These are phyloP conservation scores for Drosophila tripunctata DNA, from an alignment of 2,888 invertebrate species.

Conservation along the genomic window DNA sequence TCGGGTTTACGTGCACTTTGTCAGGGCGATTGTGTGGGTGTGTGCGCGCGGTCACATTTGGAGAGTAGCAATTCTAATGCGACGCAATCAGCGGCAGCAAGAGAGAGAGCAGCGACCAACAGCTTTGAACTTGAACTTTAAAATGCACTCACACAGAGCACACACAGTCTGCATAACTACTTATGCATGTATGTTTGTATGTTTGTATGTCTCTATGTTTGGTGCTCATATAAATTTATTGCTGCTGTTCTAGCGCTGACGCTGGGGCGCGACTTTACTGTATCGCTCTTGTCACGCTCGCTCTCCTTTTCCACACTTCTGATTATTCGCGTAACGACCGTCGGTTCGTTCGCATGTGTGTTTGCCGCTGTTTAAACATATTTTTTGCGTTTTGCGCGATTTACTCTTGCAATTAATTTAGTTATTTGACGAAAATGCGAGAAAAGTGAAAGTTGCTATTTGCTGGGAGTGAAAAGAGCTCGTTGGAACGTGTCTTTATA, in stretches of 20 bases:
- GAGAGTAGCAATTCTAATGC: conserved; percentile 64
- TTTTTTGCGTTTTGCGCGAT: conserved; percentile 36
- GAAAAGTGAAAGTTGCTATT: conserved; percentile 72
- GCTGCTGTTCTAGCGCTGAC: conserved; percentile 44
- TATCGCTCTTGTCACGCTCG: conserved; percentile 9
- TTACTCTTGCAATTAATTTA: conserved; percentile 66
- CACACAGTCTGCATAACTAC: conserved; percentile 36
- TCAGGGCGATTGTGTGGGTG: conserved; percentile 42
- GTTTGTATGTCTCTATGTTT: background rate
- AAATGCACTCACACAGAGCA: conserved; percentile 56
- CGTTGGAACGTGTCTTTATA: conserved; percentile 52
- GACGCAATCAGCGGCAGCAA: conserved; percentile 26
- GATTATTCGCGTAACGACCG: conserved; percentile 48
- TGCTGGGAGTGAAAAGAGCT: conserved; percentile 55
- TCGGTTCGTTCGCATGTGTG: conserved; percentile 41
- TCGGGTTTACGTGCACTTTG: conserved; percentile 67
- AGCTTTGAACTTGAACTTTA: conserved; percentile 83
- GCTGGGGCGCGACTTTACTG: conserved; percentile 21
- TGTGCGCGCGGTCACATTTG: conserved; percentile 6
- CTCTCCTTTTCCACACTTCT: conserved; percentile 5
- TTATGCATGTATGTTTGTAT: conserved; percentile 14
- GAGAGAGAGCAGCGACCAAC: conserved; percentile 24
- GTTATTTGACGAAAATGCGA: conserved; percentile 54
- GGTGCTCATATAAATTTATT: conserved; percentile 25
- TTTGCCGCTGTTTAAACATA: conserved; percentile 23